These are phyloP conservation scores for Chromoteleia sp. DNA, from an alignment of 2,888 invertebrate species.

Conservation along the genomic window DNA sequence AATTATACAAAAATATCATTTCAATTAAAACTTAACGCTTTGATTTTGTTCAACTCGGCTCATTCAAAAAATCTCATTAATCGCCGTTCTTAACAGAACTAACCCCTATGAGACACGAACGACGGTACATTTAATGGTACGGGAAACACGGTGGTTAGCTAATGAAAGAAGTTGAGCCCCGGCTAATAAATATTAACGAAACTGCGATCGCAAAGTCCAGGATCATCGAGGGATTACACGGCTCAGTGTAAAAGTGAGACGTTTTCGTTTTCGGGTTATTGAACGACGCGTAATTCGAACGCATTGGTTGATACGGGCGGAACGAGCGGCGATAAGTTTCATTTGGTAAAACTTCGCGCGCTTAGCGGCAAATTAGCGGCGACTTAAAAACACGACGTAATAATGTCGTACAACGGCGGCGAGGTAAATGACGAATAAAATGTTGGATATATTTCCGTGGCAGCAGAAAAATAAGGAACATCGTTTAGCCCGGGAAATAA, in stretches of 20 bases:
- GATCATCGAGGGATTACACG: slow-evolving; percentile 41
- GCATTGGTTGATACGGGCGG: neutral
- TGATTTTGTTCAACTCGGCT: neutral
- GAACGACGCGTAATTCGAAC: slow-evolving; percentile 32
- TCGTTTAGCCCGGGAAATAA: slow-evolving; percentile 72
- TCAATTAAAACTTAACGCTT: too few relatives aligned
- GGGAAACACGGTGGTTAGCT: slow-evolving; percentile 13
- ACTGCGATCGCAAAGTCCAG: slow-evolving; percentile 35
- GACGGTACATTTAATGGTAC: slow-evolving; percentile 13
- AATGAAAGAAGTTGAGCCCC: slow-evolving; percentile 41
- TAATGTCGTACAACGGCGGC: slow-evolving; percentile 46
- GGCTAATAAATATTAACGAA: slow-evolving; percentile 47
- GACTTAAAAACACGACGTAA: slow-evolving; percentile 39
- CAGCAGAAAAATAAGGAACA: slow-evolving; percentile 62
- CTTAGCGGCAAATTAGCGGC: slow-evolving; percentile 34
- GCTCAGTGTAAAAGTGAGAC: slow-evolving; percentile 26
- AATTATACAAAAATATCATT: too few relatives aligned
- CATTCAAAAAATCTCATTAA: slow-evolving; percentile 10
- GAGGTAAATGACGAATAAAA: slow-evolving; percentile 56
- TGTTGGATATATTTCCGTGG: slow-evolving; percentile 55
- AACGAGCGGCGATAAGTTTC: slow-evolving; percentile 4
- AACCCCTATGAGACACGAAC: neutral
- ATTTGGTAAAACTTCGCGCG: neutral
- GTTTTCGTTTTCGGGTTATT: slow-evolving; percentile 37
- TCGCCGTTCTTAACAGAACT: slow-evolving; percentile 7